Base-by-base conservation (phyloP, 2,113 vertebrate species). In the Leptocoma aspasia region DNA sequence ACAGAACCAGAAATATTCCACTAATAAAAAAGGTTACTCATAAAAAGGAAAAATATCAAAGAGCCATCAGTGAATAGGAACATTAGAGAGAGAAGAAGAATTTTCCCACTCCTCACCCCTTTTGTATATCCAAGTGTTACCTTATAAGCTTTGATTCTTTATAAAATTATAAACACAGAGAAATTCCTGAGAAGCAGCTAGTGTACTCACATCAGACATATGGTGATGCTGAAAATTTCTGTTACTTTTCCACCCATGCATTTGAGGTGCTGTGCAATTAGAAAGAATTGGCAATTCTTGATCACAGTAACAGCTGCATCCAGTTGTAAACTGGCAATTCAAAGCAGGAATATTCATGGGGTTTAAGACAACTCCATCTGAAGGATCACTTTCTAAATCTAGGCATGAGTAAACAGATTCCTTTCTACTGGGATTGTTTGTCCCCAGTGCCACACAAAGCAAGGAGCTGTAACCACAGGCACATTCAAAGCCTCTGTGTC, bases 1-100 rank as follows among this genome's bases (percentile, higher is more conserved):
- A 90, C 4, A 0, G 87, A 92, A 90, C 65, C 72, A 97, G 82
- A 73, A 96, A 87, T 95, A 92, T 95, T 97, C 89, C 95, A 91
- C 85, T 94, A 93, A 92, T 94, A 95, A 96, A 94, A 85, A 90
- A 54, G 4, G 35, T 88, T 78, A 31, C 69, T 86, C 47, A 79
- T 86, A 81, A 86, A 86, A 91, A 86, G 72, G 15, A 93, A 86
- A 95, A 95, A 72, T 90, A 95, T 92, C 88, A 77, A 81, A 94
- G 79, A 79, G 30, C 42, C 90, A 82, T 75, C 22, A n/a, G n/a
- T 90, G 89, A 92, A 89, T 35, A 82, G 76, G 76, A 92, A 69
- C 31, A 33, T 69, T 64, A 89, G 57, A 77, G 49, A 79, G 24
- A 90, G 69, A 89, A 81, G 33, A 27, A 86, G 86, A 88, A 77